Percentiles rank a stretch among this genome's conserved stretches.
phyloP scores from a whole-genome alignment of 2,888 invertebrate genomes.

The Aporophyla lueneburgensis region DNA sequence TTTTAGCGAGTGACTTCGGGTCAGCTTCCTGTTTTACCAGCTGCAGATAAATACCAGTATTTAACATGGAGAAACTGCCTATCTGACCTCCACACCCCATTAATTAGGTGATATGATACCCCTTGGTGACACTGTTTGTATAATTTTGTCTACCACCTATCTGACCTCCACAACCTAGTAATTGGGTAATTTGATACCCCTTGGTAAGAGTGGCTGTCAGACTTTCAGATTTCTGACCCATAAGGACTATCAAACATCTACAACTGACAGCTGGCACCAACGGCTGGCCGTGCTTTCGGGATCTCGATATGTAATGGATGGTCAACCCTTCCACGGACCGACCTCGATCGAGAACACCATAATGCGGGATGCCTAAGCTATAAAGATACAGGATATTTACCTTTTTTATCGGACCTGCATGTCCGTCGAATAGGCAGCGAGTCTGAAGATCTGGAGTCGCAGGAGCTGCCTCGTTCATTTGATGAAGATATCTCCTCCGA shows the following conservation, averaged over 20 bases:
- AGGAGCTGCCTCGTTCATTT: slow-evolving; percentile 80
- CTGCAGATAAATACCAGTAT: background rate
- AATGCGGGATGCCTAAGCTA: no score
- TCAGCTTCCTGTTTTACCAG: background rate
- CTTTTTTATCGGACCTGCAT: slow-evolving; percentile 82
- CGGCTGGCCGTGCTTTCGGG: no score
- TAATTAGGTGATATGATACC: background rate
- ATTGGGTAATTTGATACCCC: background rate
- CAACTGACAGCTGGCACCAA: background rate
- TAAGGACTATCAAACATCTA: background rate
- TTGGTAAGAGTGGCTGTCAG: background rate
- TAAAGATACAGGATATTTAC: slow-evolving; percentile 50
- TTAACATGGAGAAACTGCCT: background rate
- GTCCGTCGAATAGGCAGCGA: slow-evolving; percentile 83
- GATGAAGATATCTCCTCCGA: slow-evolving; percentile 88
- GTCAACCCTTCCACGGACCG: background rate
- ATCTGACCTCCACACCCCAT: background rate
- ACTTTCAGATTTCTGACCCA: background rate
- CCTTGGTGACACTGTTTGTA: no score
- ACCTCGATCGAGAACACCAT: no score
- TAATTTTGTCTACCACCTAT: no score
- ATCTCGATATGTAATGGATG: background rate
- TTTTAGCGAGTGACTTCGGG: no score
- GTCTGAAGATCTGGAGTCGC: slow-evolving; percentile 81
- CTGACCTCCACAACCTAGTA: background rate